Percentiles rank a stretch among this genome's conserved stretches.
Conservation (phyloP, 64 coral and sea anemone genomes). For the Hydrozoanthus tunicans region DNA sequence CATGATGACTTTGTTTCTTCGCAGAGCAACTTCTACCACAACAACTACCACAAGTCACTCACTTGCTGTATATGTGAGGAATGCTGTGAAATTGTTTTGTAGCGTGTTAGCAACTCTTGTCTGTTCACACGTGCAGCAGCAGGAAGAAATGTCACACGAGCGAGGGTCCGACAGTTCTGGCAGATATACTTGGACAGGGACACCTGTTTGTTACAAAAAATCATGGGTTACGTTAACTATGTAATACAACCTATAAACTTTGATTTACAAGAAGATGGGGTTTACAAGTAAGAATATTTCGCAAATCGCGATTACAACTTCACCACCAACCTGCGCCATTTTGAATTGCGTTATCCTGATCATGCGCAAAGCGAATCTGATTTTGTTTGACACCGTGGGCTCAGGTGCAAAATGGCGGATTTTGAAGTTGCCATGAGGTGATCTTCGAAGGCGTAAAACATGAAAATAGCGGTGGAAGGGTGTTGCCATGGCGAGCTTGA, state of each 20-base stretch:
- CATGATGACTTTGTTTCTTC: no score
- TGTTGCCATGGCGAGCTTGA: conserved; percentile 96
- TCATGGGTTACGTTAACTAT: not conserved
- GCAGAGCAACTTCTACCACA: not conserved
- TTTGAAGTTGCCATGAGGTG: not conserved
- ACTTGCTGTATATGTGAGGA: conserved; percentile 39
- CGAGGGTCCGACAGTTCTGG: conserved; percentile 73
- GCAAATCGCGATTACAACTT: conserved; percentile 7
- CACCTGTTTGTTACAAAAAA: conserved; percentile 53
- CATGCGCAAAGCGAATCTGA: conserved; percentile 26
- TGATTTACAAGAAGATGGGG: not conserved
- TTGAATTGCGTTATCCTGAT: conserved; percentile 42
- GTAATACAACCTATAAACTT: not conserved
- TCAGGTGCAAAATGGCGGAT: conserved; percentile 53
- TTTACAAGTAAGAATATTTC: not conserved
- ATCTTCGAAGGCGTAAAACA: conserved; percentile 17
- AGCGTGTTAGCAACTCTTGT: not conserved
- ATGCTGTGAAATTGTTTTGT: not conserved
- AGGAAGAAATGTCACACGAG: conserved; percentile 50
- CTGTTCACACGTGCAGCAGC: conserved; percentile 69
- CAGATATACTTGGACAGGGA: conserved; percentile 74
- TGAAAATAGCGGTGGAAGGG: conserved; percentile 98
- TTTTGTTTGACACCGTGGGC: conserved; percentile 19
- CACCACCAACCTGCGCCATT: conserved; percentile 90
- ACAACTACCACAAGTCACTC: not conserved